Percentiles rank a stretch among this genome's conserved stretches.
phyloP scores from a whole-genome alignment of 2,888 invertebrate species.

The Lochmaea capreae region DNA sequence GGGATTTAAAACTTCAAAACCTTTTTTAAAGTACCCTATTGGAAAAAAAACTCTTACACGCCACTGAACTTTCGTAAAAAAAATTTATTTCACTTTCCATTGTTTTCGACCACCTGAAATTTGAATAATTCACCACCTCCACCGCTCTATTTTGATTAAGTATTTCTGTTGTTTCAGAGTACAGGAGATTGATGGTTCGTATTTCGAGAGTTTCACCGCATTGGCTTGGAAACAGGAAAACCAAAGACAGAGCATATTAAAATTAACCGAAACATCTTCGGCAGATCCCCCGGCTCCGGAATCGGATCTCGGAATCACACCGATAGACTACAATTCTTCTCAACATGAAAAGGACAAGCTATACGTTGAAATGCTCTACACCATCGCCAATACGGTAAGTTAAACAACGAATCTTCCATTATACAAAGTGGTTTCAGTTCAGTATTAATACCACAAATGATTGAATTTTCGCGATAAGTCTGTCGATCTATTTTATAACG shows the following conservation, averaged over 20 bases:
- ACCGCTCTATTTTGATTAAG: background rate
- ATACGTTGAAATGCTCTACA: slow-evolving; percentile 93
- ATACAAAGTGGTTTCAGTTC: no score
- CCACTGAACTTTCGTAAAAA: no score
- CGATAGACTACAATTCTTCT: slow-evolving; percentile 62
- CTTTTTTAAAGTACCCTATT: no score
- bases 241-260: slow-evolving; percentile 81
- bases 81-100: no score
- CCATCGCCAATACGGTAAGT: slow-evolving; percentile 92
- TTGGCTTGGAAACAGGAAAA: slow-evolving; percentile 94
- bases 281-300: slow-evolving; percentile 72
- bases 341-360: slow-evolving; percentile 75
- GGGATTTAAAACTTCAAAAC: no score
- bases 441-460: no score
- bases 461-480: no score
- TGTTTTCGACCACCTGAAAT: no score
- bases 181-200: slow-evolving; percentile 93
- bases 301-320: slow-evolving; percentile 59
- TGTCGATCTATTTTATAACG: no score
- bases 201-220: slow-evolving; percentile 94
- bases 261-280: slow-evolving; percentile 73
- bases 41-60: no score
- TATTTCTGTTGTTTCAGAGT: slow-evolving; percentile 72
- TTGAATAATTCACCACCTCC: no score
- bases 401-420: background rate